Evolutionary conservation across 2,113 vertebrate species (phyloP).

Genomic region (Sorex fumeus): DNA sequence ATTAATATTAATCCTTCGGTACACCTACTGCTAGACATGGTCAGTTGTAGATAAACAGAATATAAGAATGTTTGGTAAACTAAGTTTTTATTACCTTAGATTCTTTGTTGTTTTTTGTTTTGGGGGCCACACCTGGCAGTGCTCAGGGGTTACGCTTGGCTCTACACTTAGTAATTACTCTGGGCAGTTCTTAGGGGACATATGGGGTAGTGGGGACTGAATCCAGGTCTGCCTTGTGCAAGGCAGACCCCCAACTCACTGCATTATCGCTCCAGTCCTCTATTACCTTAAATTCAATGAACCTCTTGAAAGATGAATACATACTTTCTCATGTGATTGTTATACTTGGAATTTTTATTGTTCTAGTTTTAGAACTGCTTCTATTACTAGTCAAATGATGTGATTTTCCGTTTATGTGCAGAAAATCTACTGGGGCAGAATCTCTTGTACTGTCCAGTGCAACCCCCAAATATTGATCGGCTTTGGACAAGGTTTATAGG

Average conservation of each 20-base stretch:
- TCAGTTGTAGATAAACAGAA: background rate
- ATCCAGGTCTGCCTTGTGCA: no score
- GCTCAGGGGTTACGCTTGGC: no score
- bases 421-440: background rate
- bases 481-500: background rate
- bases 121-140: no score
- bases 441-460: background rate
- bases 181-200: no score
- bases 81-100: no score
- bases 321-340: background rate
- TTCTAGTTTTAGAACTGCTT: constrained; percentile 36
- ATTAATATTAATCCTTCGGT: background rate
- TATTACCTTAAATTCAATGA: no score
- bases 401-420: background rate
- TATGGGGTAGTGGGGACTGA: no score
- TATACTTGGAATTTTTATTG: constrained; percentile 43
- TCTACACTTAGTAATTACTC: no score
- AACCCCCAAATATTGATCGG: constrained; percentile 32
- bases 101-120: no score
- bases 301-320: no score
- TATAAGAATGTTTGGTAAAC: background rate
- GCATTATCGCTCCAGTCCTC: no score
- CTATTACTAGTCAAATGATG: background rate
- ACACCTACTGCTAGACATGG: background rate
- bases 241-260: no score